Evolutionary conservation across 2,888 invertebrate genomes (phyloP).

Genomic region (Ptilodon capucinus): DNA sequence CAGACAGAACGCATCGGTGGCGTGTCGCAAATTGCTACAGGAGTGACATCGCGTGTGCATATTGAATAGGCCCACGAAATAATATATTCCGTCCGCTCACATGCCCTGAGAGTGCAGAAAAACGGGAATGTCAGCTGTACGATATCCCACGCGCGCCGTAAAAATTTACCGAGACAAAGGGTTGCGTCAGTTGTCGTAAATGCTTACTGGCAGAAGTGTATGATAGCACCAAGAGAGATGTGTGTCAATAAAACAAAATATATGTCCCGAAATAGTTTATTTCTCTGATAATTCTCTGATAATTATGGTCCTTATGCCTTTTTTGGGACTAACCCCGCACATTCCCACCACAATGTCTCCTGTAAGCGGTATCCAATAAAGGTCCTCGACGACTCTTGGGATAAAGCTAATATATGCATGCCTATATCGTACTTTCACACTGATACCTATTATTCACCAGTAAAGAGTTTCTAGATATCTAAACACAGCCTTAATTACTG

Average conservation of each 20-base stretch:
- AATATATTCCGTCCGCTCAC: slow-evolving; percentile 10
- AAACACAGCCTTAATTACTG: too few relatives aligned
- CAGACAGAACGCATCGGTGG: slow-evolving; percentile 24
- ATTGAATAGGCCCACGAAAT: slow-evolving; percentile 27
- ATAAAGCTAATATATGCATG: too few relatives aligned
- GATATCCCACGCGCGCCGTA: background rate
- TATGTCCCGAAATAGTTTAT: slow-evolving; percentile 5
- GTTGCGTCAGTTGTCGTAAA: background rate
- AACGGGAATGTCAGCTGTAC: background rate
- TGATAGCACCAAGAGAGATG: background rate
- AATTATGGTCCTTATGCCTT: too few relatives aligned
- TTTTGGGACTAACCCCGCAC: too few relatives aligned
- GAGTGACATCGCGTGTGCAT: slow-evolving; percentile 35
- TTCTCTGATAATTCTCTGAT: too few relatives aligned
- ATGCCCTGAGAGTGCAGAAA: background rate
- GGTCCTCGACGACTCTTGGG: too few relatives aligned
- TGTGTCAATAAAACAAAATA: background rate
- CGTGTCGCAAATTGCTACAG: slow-evolving; percentile 36
- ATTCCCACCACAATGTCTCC: too few relatives aligned
- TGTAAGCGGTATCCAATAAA: too few relatives aligned
- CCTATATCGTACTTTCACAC: too few relatives aligned
- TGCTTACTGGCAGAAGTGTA: background rate
- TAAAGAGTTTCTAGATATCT: too few relatives aligned
- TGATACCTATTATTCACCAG: too few relatives aligned
- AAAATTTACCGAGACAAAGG: slow-evolving; percentile 1